Evolutionary conservation across 2,113 vertebrate genomes (phyloP).

Genomic region (Tachuris rubrigastra): DNA sequence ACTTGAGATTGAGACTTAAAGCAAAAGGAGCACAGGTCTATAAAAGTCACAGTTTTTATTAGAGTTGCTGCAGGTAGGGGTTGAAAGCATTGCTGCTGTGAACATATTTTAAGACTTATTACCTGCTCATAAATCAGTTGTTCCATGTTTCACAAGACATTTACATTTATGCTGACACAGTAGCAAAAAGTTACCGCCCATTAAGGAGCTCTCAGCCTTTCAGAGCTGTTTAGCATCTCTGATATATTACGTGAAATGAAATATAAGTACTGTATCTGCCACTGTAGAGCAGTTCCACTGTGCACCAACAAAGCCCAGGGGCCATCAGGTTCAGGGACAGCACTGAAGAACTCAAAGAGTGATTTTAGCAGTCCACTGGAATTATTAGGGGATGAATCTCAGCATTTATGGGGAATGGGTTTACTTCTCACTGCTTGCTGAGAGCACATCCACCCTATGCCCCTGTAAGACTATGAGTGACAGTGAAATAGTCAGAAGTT

Average conservation of each 20-base stretch:
- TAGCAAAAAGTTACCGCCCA: background rate
- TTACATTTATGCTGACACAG: background rate
- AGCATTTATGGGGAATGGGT: fast-evolving
- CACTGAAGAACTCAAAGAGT: background rate
- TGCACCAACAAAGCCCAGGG: background rate
- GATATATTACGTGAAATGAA: background rate
- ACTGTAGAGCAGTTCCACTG: background rate
- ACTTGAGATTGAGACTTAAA: slow-evolving; percentile 33
- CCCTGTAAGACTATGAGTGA: background rate
- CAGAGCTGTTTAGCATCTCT: background rate
- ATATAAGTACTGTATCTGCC: background rate
- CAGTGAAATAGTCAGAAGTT: background rate
- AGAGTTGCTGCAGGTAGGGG: slow-evolving; percentile 28
- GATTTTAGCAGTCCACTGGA: background rate
- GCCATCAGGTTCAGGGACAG: background rate
- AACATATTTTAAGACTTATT: slow-evolving; percentile 6
- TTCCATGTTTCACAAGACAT: background rate
- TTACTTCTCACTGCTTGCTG: background rate
- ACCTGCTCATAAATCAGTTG: background rate
- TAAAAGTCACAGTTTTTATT: slow-evolving; percentile 20
- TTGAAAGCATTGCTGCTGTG: slow-evolving; percentile 32
- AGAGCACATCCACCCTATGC: background rate
- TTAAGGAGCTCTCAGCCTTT: slow-evolving; percentile 17
- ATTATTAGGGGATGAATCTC: background rate
- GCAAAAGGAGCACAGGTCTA: background rate